Evolutionary conservation across 2,888 invertebrate species (phyloP), one percentile per base, ranked within the genome.

Genomic region (Cylloceria caligata): DNA sequence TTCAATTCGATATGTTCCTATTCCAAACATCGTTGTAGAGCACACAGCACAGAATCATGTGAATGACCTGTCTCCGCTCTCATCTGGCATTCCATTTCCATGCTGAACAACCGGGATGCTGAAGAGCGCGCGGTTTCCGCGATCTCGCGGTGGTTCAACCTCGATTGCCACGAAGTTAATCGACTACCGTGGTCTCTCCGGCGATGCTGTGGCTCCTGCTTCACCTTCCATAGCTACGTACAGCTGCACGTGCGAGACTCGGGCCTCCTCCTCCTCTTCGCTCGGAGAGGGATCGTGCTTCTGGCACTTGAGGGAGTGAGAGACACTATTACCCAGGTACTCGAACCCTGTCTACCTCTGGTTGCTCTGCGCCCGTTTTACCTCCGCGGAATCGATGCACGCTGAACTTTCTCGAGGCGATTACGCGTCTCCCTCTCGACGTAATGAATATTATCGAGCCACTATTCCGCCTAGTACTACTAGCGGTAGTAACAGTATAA

Each of bases 351-450:
- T 11, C 34, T 57, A 11, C 30, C 47, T 55, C 21, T 34, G 62
- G 47, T 72, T 36, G 36, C 52, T 19, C 52, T 9, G 24, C 27
- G 27, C 30, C 9, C 16, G 62, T 68, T 73, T 62, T 42, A 60
- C 64, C 77, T 57, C 69, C 60, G n/a, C 62, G 75, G 64, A 78
- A 81, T 81, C 77, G 81, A 77, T 81, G 69, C 73, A 73, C 69
- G 73, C 45, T 81, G 73, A 81, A 81, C 81, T 81, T 81, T 81
- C 81, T 77, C 81, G 73, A 77, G 77, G 47, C 73, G 81, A 77
- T 81, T 81, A 74, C 73, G 75, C 77, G 73, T 62, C 67, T 69
- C 68, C 68, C 75, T 75, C 75, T 76, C 80, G 65, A 76, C 60
- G 73, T 81, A 81, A 81, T 81, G 81, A 81, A 81, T 77, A 81